Conservation (phyloP, 2,113 vertebrate genomes). For the Diadophis punctatus region DNA sequence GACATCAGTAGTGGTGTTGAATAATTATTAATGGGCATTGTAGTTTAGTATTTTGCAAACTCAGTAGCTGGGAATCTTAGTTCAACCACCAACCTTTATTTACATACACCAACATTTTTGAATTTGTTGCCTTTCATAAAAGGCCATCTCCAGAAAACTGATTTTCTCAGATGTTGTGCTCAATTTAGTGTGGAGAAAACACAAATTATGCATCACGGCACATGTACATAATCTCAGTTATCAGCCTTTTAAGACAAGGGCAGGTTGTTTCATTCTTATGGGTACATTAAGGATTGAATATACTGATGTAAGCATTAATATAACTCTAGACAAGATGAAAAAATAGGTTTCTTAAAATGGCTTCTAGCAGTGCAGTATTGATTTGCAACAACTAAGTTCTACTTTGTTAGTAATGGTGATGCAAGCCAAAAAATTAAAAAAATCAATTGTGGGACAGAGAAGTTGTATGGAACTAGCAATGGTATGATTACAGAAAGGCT, state of each 20-base stretch:
- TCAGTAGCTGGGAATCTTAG: neutral
- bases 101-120: constrained; percentile 18
- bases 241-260: neutral
- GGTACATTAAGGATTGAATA: neutral
- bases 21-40: neutral
- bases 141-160: constrained; percentile 29
- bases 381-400: neutral
- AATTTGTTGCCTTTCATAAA: constrained; percentile 34
- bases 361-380: neutral
- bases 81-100: neutral
- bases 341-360: neutral
- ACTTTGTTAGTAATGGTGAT: neutral
- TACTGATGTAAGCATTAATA: neutral
- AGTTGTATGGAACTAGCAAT: neutral
- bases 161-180: neutral
- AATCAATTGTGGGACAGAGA: neutral
- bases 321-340: neutral
- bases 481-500: neutral
- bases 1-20: neutral
- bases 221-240: neutral
- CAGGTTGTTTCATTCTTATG: neutral
- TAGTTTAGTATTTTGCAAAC: constrained; percentile 34
- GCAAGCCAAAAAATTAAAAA: neutral
- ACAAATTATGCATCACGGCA: neutral
- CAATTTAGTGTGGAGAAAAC: constrained; percentile 15